Percentiles rank a stretch among this genome's conserved stretches.
phyloP scores from a whole-genome alignment of 1,140 invertebrate genomes.

The Pachyrhynchus sulphureomaculatus region DNA sequence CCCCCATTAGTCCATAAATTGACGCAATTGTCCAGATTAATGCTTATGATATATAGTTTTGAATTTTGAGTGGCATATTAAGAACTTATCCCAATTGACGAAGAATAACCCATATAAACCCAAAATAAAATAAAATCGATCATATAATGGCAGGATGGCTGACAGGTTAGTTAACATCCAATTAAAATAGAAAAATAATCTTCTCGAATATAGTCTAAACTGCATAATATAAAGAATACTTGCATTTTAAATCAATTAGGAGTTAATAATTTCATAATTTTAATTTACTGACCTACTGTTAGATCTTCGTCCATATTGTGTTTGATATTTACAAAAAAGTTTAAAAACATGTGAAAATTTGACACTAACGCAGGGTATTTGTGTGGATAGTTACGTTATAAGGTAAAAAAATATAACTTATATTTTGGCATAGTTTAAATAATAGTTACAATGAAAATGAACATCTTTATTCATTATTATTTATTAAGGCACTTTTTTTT shows the following conservation, averaged over 20 bases:
- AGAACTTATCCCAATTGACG: no score
- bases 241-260: not conserved
- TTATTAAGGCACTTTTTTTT: constrained; percentile 33
- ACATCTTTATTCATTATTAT: constrained; percentile 23
- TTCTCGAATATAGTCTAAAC: not conserved
- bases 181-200: no score
- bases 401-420: not conserved
- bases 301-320: constrained; percentile 32
- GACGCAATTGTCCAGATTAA: no score
- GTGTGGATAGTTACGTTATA: not conserved
- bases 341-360: constrained; percentile 41
- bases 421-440: not conserved
- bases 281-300: constrained; percentile 40
- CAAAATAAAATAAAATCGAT: no score
- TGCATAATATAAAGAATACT: not conserved
- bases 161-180: no score
- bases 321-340: constrained; percentile 41
- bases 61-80: no score
- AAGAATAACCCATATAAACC: no score
- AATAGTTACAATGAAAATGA: not conserved
- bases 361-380: constrained; percentile 37
- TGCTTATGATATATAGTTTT: no score
- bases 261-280: not conserved
- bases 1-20: no score
- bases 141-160: no score